Conservation (phyloP, 2,888 invertebrate species). For the Cantharis lateralis region DNA sequence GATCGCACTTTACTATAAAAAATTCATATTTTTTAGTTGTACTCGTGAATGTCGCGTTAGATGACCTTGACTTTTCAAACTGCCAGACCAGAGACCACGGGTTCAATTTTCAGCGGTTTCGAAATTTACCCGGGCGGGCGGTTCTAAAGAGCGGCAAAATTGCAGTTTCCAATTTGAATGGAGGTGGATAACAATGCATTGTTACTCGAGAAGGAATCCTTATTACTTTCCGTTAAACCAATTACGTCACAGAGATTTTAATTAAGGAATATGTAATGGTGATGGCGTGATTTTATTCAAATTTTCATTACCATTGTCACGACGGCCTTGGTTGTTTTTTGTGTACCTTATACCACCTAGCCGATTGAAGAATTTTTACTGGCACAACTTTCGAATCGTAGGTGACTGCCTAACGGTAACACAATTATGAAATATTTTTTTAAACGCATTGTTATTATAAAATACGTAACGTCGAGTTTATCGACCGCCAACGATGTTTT, state of each 20-base stretch:
- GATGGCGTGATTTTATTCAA: not conserved
- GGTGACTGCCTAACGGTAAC: conserved; percentile 15
- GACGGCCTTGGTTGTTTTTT: conserved; percentile 7
- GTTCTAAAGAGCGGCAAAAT: not conserved
- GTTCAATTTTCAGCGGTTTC: not conserved
- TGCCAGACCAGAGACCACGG: not conserved
- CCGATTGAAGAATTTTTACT: conserved; percentile 15
- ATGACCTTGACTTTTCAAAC: not conserved
- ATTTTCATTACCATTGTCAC: conserved; percentile 6
- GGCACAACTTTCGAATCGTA: conserved; percentile 13
- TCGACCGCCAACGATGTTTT: not conserved
- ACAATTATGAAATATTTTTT: conserved; percentile 8
- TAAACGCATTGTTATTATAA: not conserved
- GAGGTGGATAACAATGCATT: no score
- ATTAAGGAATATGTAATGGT: not conserved
- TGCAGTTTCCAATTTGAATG: not conserved
- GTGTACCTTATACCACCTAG: not conserved
- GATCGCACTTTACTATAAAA: not conserved
- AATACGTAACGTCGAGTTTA: not conserved
- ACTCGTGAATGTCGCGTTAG: not conserved
- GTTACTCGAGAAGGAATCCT: not conserved
- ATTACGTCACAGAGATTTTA: not conserved
- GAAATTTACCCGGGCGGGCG: not conserved
- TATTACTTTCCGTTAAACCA: not conserved
- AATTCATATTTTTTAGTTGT: no score